Conservation (phyloP, 2,113 vertebrate species). For the Myotis yumanensis region DNA sequence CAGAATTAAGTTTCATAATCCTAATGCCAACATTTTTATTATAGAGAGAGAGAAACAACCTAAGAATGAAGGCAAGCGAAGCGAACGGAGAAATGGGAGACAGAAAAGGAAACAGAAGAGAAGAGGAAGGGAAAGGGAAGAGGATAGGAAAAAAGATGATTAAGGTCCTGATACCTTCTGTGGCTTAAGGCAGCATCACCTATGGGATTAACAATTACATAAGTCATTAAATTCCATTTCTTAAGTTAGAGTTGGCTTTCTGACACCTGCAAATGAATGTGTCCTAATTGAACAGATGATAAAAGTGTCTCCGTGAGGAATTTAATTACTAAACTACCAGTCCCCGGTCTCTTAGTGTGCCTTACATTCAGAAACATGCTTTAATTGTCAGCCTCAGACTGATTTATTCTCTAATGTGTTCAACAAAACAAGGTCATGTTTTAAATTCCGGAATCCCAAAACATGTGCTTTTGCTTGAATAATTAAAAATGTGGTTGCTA, state of each 20-base stretch:
- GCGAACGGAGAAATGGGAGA: not conserved
- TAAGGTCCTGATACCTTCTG: not conserved
- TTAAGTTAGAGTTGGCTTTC: not conserved
- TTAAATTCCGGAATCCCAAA: constrained; percentile 34
- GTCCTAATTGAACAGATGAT: not conserved
- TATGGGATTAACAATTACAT: not conserved
- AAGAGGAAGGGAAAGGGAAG: not conserved
- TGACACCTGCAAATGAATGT: constrained; percentile 33
- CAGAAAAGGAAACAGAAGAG: not conserved
- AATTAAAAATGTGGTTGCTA: constrained; percentile 11
- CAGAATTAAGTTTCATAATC: not conserved
- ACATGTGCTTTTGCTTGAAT: not conserved
- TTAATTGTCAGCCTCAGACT: constrained; percentile 8
- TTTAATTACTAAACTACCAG: constrained; percentile 45
- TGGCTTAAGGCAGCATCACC: not conserved
- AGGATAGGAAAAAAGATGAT: not conserved
- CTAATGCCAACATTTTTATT: not conserved
- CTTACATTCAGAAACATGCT: constrained; percentile 18
- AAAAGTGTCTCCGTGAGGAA: constrained; percentile 28
- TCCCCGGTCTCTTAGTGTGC: not conserved
- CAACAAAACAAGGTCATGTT: not conserved
- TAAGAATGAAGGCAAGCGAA: not conserved
- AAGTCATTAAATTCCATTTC: constrained; percentile 26
- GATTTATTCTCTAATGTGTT: constrained; percentile 17
- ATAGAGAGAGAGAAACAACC: not conserved